These are phyloP conservation scores for Otis tarda DNA, from an alignment of 2,113 vertebrate species.

Conservation along the genomic window DNA sequence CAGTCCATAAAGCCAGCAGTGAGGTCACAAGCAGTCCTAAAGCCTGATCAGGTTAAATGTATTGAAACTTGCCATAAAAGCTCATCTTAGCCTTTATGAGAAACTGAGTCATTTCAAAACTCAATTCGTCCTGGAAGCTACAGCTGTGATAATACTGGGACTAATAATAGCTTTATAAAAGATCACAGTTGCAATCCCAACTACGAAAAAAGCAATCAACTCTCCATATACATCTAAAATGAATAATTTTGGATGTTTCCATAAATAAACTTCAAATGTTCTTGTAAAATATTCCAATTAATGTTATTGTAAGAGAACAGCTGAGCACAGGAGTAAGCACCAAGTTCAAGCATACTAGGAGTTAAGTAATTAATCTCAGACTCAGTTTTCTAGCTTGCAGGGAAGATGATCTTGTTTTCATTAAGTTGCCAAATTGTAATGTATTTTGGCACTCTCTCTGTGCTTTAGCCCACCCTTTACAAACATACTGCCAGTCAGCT, in stretches of 20 bases:
- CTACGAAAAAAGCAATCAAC: slow-evolving; percentile 11
- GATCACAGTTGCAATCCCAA: not conserved
- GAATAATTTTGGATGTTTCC: not conserved
- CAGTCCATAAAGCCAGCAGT: not conserved
- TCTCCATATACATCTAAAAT: not conserved
- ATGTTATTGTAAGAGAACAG: not conserved
- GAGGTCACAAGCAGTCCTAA: not conserved
- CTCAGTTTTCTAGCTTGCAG: not conserved
- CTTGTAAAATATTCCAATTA: slow-evolving; percentile 14
- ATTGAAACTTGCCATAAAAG: not conserved
- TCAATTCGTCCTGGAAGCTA: not conserved
- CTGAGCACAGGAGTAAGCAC: not conserved
- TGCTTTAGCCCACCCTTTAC: not conserved
- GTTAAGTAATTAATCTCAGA: not conserved
- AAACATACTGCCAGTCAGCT: not conserved
- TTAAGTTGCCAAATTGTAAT: not conserved
- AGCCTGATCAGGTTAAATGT: not conserved
- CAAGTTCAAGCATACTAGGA: not conserved
- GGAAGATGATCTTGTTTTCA: not conserved
- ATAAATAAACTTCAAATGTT: not conserved
- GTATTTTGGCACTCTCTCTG: not conserved
- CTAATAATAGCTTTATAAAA: not conserved
- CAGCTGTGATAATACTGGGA: not conserved
- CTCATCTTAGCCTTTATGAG: not conserved
- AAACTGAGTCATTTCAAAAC: not conserved